phyloP scores from a whole-genome alignment of 2,797 vertebrate genomes.

The Hipposideros larvatus region DNA sequence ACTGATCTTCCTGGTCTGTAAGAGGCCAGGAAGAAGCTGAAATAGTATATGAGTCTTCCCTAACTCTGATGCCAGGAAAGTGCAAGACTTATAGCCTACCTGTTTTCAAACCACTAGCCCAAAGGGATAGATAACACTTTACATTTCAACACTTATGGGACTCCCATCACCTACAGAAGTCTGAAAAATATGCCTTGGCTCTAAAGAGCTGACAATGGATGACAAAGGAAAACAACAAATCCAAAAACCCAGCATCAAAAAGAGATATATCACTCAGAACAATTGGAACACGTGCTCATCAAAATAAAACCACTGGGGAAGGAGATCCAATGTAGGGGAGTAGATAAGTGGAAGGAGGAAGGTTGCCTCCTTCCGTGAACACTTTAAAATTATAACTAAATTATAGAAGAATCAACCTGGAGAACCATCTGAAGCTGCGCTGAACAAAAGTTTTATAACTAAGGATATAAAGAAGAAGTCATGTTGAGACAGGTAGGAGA shows the following conservation, averaged over 20 bases:
- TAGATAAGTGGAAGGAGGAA: too few relatives aligned
- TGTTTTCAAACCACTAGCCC: not conserved
- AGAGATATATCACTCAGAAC: not conserved
- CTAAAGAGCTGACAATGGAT: not conserved
- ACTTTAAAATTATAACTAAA: too few relatives aligned
- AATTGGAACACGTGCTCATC: not conserved
- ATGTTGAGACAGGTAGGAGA: too few relatives aligned
- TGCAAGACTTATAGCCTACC: not conserved
- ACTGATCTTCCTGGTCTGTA: not conserved
- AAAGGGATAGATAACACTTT: not conserved
- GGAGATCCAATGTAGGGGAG: too few relatives aligned
- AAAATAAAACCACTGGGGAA: not conserved
- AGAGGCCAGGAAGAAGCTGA: not conserved
- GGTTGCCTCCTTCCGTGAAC: too few relatives aligned
- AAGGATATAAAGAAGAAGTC: too few relatives aligned
- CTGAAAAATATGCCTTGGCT: not conserved
- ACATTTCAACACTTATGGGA: not conserved
- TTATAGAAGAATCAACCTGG: too few relatives aligned
- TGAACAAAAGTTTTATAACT: too few relatives aligned
- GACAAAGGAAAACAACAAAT: constrained; percentile 14
- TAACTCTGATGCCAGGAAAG: not conserved
- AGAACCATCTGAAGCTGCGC: too few relatives aligned
- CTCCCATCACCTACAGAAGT: not conserved
- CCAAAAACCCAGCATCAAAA: not conserved
- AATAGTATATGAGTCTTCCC: not conserved